Evolutionary conservation across 2,797 vertebrate species (phyloP).

Genomic region (Cephalopachus bancanus): DNA sequence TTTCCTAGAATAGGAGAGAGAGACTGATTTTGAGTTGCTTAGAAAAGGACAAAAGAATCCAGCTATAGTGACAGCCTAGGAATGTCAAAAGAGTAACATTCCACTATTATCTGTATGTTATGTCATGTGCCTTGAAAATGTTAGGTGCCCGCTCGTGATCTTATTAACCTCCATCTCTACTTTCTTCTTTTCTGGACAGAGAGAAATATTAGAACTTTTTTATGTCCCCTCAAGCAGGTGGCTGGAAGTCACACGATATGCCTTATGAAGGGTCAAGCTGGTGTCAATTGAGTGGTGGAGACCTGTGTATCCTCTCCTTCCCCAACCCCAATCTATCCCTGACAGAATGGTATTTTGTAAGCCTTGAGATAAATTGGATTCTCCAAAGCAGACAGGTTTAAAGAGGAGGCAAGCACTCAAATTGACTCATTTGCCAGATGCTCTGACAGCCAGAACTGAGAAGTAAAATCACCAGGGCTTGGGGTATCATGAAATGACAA

Average conservation of each 20-base stretch:
- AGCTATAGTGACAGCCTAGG: not conserved
- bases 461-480: not conserved
- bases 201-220: not conserved
- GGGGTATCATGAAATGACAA: not conserved
- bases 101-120: not conserved
- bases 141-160: not conserved
- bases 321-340: not conserved
- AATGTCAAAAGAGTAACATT: not conserved
- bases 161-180: not conserved
- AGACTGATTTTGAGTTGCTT: not conserved
- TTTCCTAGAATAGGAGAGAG: not conserved
- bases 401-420: not conserved
- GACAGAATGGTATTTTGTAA: conserved; percentile 5
- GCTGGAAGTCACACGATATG: not conserved
- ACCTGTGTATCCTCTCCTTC: not conserved
- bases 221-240: not conserved
- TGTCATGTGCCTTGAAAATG: not conserved
- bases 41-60: conserved; percentile 20
- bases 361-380: not conserved
- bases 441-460: not conserved
- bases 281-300: not conserved
- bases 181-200: not conserved
- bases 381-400: not conserved
- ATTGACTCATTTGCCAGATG: not conserved
- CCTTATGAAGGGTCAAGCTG: not conserved